phyloP scores from a whole-genome alignment of 2,113 vertebrate genomes.

The Pelusios castaneus region DNA sequence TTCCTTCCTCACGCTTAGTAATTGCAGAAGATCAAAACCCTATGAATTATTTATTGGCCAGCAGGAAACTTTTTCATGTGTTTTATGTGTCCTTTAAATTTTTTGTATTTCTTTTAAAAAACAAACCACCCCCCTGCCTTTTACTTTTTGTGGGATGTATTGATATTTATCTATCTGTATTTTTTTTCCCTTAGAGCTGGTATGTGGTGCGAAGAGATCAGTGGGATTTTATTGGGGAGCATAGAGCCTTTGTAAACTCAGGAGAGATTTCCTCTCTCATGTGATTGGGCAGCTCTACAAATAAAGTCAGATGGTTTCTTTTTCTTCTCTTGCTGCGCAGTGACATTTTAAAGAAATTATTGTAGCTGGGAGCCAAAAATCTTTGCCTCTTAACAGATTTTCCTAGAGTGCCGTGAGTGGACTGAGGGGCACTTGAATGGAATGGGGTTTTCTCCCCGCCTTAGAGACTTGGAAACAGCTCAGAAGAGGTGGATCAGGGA shows the following conservation, averaged over 20 bases:
- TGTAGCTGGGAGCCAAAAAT: neutral
- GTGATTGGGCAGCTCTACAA: neutral
- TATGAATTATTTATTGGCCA: slow-evolving; percentile 9
- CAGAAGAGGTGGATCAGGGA: neutral
- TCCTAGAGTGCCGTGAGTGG: neutral
- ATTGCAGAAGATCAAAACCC: neutral
- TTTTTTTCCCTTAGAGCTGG: neutral
- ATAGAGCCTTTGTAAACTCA: neutral
- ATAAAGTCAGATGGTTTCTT: neutral
- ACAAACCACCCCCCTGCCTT: neutral
- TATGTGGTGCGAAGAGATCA: neutral
- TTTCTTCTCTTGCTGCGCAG: neutral
- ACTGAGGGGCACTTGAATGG: neutral
- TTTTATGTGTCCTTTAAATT: neutral
- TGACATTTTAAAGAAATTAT: neutral
- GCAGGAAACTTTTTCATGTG: neutral
- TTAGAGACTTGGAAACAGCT: neutral
- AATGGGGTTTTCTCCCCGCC: neutral
- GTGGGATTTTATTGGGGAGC: neutral
- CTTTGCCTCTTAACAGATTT: neutral
- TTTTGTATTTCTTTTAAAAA: neutral
- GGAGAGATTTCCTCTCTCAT: neutral
- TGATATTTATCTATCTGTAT: neutral
- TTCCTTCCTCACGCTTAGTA: neutral
- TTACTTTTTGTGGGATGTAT: neutral